Evolutionary conservation across 2,113 vertebrate genomes (phyloP).

Genomic region (Ciconia maguari): DNA sequence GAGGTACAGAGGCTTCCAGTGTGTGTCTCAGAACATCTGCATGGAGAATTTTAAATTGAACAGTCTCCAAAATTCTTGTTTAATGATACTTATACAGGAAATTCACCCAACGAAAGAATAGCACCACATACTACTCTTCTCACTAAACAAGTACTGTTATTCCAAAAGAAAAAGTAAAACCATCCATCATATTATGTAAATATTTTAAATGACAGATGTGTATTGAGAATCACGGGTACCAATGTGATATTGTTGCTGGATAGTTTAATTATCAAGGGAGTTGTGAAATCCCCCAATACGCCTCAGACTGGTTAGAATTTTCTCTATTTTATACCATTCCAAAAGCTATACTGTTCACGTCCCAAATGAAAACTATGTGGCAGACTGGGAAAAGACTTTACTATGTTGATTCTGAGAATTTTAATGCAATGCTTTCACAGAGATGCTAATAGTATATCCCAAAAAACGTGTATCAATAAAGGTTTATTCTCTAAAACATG

Average conservation of each 20-base stretch:
- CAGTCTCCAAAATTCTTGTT: background rate
- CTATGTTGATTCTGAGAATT: conserved; percentile 55
- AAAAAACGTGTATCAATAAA: conserved; percentile 2
- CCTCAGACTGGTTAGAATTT: conserved; percentile 29
- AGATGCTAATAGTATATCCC: conserved; percentile 47
- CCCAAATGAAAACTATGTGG: conserved; percentile 50
- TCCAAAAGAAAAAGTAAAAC: conserved; percentile 6
- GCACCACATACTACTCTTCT: background rate
- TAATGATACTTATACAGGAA: background rate
- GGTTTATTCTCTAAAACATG: conserved; percentile 32
- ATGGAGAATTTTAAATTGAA: background rate
- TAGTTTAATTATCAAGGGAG: conserved; percentile 29
- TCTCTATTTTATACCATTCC: conserved; percentile 36
- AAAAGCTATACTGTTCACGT: conserved; percentile 51
- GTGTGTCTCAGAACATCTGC: background rate
- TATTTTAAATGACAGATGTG: conserved; percentile 20
- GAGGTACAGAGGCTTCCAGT: background rate
- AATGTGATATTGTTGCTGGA: conserved; percentile 32
- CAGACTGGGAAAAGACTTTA: conserved; percentile 55
- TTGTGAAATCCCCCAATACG: conserved; percentile 37
- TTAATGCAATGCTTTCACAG: conserved; percentile 34
- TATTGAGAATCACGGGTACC: conserved; percentile 31
- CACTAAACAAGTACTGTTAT: background rate
- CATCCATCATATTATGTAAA: background rate
- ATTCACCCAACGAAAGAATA: background rate